Base-by-base conservation (phyloP, 2,888 invertebrate genomes). In the Amitus sp. region DNA sequence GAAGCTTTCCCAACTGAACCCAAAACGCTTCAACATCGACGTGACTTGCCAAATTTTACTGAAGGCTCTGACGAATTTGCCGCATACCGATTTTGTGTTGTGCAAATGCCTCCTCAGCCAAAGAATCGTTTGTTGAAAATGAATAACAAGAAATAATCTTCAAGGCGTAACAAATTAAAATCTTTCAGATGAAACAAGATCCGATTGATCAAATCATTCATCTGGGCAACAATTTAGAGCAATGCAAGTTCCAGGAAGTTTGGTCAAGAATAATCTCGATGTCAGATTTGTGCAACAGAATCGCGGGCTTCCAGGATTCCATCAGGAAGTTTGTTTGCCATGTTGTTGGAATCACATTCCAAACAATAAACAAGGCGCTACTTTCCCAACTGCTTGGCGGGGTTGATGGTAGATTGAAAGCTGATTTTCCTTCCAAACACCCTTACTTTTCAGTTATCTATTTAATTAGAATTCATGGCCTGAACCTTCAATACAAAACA, bases 241-340 rank as follows among this genome's bases (percentile, higher is more conserved):
- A 93, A 65, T 96, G 97, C 77, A 93, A 96, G 73, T 98, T 98
- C 80, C 90, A 92, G 68, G 86, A 90, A 65, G 96, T 96, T 82
- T 98, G 97, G 98, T 88, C 89, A 48, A 85, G 90, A 68, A 89
- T 93, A 1, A 88, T 89, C 59, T 87, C 89, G 20, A 89, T 91
- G 85, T 89, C 91, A 0, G 90, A 90, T 67, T 83, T 94, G 51
- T 92, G 91, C 64, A 88, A 89, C 59, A 89, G 90, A 63, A 93
- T 97, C 68, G 87, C 86, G 66, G 96, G 96, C 45, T 98, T 98
- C 83, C 91, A 95, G 77, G 97, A 98, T 83, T 95, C 96, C 0
- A 94, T 98, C 66, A 86, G 97, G 65, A 96, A 96, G 83, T 98
- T 96, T 85, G 94, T 97, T 5, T 98, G 98, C 69, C 97, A 98